Base-by-base conservation (phyloP, 2,888 invertebrate species). In the Danaus chrysippus region DNA sequence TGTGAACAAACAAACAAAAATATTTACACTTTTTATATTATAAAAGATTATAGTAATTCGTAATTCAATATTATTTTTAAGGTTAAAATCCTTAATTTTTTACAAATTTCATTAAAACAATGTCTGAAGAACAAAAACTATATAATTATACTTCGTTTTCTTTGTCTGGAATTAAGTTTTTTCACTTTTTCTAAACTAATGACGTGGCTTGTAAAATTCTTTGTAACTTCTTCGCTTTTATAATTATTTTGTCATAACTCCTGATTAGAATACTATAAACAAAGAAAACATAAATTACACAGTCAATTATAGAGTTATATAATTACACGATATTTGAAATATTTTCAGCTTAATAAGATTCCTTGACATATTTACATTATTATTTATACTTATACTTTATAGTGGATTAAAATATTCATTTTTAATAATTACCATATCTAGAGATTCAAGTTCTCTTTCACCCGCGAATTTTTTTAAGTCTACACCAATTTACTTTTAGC, bases 401-500 rank as follows among this genome's bases (percentile, higher is more conserved):
- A 34, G 2, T 34, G 23, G 23, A 34, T 34, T 6, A 34, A 34
- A 8, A 34, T 34, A 10, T 49, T 49, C 1, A 17, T 49, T 17
- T 49, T 15, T 10, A 49, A 3, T 17, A 49, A 49, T 17, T 17
- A 49, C 15, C 49, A 17, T 10, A 49, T 17, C 49, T 5, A 49
- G 17, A 8, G 12, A 44, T 23, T 56, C 23, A 19, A 56, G 3
- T 19, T 42, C 42, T 54, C 19, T 15, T 42, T 41, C 46, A 52
- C n/a, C 19, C 10, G 34, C 57, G 13, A 11, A 5, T 43, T 43
- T 49, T 3, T 46, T 13, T 34, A n/a, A 41, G 42, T 42, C 53
- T 58, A 34, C 58, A 42, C 42, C 12, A 58, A 58, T 15, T 42
- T 42, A 58, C 41, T 53, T 58, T 58, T 58, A 53, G 17, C 8